These are phyloP conservation scores for Stratiolaelaps scimitus DNA, from an alignment of 1,140 invertebrate species.

Conservation along the genomic window DNA sequence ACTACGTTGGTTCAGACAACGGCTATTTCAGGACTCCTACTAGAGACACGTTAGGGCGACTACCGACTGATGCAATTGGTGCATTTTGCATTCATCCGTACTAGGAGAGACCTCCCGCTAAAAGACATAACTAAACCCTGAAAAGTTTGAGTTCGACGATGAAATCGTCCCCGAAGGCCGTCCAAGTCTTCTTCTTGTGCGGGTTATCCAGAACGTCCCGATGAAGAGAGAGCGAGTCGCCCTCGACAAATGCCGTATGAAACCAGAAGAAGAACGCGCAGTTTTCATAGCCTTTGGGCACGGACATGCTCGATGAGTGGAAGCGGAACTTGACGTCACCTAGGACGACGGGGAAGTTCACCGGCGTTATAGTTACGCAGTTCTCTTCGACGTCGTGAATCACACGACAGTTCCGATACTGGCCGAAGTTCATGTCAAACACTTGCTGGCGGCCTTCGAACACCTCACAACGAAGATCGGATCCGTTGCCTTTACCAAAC, in stretches of 20 bases:
- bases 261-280: conserved; percentile 51
- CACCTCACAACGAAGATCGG: conserved; percentile 43
- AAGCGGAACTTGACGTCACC: conserved; percentile 45
- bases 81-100: too few species aligned
- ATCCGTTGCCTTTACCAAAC: conserved; percentile 45
- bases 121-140: neutral
- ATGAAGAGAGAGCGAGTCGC: conserved; percentile 36
- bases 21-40: too few species aligned
- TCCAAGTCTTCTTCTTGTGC: conserved; percentile 46
- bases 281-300: conserved; percentile 47
- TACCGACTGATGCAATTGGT: too few species aligned
- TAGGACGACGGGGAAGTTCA: conserved; percentile 40
- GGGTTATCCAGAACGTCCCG: conserved; percentile 47
- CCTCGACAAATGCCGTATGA: conserved; percentile 46
- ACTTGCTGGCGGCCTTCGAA: conserved; percentile 37
- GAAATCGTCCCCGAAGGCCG: conserved; percentile 43
- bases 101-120: too few species aligned
- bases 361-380: conserved; percentile 38
- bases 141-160: conserved; percentile 38
- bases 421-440: conserved; percentile 29
- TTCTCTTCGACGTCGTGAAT: conserved; percentile 40
- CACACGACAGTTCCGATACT: conserved; percentile 32
- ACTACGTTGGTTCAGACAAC: too few species aligned
- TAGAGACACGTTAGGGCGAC: too few species aligned
- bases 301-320: conserved; percentile 40